Conservation (phyloP, 2,113 vertebrate genomes). For the Xenopus laevis region DNA sequence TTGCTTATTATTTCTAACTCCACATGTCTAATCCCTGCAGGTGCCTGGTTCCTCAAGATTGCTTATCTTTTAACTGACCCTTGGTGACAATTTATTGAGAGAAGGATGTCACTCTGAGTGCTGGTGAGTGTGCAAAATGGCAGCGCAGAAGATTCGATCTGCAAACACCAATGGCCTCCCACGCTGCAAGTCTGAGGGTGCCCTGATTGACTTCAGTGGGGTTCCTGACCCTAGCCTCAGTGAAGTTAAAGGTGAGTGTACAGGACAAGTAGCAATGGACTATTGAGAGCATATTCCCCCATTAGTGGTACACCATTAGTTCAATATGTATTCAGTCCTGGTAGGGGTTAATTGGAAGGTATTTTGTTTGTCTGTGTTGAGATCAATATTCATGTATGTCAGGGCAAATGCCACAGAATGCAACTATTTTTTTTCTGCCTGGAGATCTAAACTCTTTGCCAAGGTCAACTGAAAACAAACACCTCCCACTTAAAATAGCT, state of each 20-base stretch:
- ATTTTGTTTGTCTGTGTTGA: too few relatives aligned
- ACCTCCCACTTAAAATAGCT: too few relatives aligned
- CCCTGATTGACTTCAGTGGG: constrained; percentile 81
- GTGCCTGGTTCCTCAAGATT: neutral
- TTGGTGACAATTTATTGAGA: neutral
- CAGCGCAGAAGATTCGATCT: constrained; percentile 87
- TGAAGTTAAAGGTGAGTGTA: constrained; percentile 81
- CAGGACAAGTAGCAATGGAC: too few relatives aligned
- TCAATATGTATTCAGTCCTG: too few relatives aligned
- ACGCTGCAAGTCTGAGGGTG: constrained; percentile 89
- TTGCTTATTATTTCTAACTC: neutral
- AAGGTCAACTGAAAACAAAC: too few relatives aligned
- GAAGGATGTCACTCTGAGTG: constrained; percentile 6
- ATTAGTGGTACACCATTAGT: too few relatives aligned
- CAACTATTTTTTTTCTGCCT: too few relatives aligned
- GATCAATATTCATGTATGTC: too few relatives aligned
- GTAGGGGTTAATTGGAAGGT: too few relatives aligned
- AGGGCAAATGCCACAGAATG: too few relatives aligned
- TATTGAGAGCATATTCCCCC: too few relatives aligned
- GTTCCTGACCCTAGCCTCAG: constrained; percentile 75
- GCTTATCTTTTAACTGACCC: neutral
- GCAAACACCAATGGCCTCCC: constrained; percentile 78
- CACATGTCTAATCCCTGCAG: constrained; percentile 6
- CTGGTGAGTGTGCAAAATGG: constrained; percentile 64
- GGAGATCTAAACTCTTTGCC: too few relatives aligned